Evolutionary conservation across 2,797 vertebrate species (phyloP).

Genomic region (Decapterus maruadsi): DNA sequence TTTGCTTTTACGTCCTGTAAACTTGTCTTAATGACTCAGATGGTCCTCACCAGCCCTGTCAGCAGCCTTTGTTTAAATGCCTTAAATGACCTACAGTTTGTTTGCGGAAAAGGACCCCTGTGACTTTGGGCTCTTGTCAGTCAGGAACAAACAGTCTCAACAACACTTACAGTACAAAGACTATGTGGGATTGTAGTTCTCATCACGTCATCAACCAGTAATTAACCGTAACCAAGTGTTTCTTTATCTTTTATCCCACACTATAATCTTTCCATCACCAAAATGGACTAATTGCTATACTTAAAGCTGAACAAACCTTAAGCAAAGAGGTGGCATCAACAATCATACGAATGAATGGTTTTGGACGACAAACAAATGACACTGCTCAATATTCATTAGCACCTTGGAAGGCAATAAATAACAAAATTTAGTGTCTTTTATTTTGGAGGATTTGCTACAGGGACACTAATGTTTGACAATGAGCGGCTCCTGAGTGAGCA

Average conservation of each 20-base stretch:
- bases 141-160: conserved; percentile 24
- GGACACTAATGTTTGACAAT: conserved; percentile 14
- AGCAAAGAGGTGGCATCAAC: background rate
- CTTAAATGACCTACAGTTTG: background rate
- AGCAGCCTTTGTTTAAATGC: conserved; percentile 17
- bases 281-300: background rate
- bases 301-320: background rate
- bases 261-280: background rate
- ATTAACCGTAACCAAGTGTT: background rate
- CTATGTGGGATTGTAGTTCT: background rate
- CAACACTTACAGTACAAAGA: conserved; percentile 5
- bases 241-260: background rate
- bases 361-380: background rate
- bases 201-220: background rate
- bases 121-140: conserved; percentile 2
- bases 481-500: conserved; percentile 47
- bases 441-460: conserved; percentile 3
- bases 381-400: background rate
- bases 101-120: background rate
- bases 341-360: background rate
- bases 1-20: conserved; percentile 1
- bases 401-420: background rate
- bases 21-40: background rate
- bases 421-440: background rate
- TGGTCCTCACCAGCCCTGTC: background rate